These are phyloP conservation scores for Brachionus sp. DNA, from an alignment of 1,140 invertebrate species.

Conservation along the genomic window DNA sequence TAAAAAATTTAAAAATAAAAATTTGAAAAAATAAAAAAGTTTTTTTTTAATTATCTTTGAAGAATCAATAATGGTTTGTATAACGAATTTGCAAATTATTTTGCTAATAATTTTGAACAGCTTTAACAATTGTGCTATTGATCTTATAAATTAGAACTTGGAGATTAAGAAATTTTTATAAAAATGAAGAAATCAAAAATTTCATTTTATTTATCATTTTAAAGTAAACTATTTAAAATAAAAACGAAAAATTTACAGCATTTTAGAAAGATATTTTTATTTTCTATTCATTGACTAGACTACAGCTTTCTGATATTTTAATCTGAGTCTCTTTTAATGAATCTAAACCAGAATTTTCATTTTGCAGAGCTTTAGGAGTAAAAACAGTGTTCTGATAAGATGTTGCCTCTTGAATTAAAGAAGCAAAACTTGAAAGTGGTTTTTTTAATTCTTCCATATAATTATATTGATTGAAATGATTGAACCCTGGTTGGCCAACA, in stretches of 20 bases:
- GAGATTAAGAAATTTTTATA: not conserved
- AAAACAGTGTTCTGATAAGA: not conserved
- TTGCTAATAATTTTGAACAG: no score
- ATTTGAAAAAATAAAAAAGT: no score
- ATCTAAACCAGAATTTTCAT: not conserved
- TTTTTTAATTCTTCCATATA: constrained; percentile 30
- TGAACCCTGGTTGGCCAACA: not conserved
- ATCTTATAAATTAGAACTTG: not conserved
- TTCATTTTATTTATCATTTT: not conserved
- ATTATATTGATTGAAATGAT: constrained; percentile 33
- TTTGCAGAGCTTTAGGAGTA: not conserved
- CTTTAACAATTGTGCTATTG: no score
- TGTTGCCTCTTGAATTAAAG: constrained; percentile 6
- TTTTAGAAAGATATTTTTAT: not conserved
- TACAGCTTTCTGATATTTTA: constrained; percentile 33
- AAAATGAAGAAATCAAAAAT: not conserved
- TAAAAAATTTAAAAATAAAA: not conserved
- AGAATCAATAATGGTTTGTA: no score
- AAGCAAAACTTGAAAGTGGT: not conserved
- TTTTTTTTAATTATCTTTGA: no score
- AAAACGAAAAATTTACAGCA: not conserved
- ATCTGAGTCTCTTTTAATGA: constrained; percentile 11
- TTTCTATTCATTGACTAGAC: constrained; percentile 19
- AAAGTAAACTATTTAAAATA: not conserved
- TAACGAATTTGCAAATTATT: no score